These are phyloP conservation scores for Smutsia temminckii DNA, from an alignment of 2,797 vertebrate species.

Conservation along the genomic window DNA sequence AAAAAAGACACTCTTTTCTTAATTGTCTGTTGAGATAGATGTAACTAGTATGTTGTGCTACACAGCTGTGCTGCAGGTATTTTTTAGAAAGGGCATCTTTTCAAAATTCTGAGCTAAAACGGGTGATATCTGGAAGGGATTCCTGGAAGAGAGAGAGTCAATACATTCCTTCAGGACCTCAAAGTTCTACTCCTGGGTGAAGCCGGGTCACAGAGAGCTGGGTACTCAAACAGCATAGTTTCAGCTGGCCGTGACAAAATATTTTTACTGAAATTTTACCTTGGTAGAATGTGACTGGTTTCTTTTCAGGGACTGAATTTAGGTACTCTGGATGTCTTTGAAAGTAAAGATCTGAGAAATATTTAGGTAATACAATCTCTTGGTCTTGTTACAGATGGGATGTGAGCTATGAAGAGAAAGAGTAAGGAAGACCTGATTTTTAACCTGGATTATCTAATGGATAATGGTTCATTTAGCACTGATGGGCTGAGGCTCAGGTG, in stretches of 20 bases:
- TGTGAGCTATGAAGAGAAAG: neutral
- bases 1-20: neutral
- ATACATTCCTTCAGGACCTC: neutral
- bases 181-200: neutral
- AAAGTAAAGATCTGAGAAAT: slow-evolving; percentile 39
- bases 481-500: neutral
- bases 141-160: neutral
- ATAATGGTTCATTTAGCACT: neutral
- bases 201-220: neutral
- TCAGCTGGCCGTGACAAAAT: neutral
- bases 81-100: neutral
- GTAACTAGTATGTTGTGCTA: neutral
- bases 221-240: neutral
- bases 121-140: neutral
- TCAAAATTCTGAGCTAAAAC: neutral
- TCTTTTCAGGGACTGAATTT: neutral
- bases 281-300: neutral
- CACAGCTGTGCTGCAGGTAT: neutral
- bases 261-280: neutral
- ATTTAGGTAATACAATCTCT: slow-evolving; percentile 1
- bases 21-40: neutral
- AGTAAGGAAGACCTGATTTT: neutral
- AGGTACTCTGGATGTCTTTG: neutral
- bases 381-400: neutral
- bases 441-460: neutral